A percentile compares a stretch with the other conserved stretches of the same genome.
Conservation (phyloP, 2,113 vertebrate genomes). For the Scopus umbretta region DNA sequence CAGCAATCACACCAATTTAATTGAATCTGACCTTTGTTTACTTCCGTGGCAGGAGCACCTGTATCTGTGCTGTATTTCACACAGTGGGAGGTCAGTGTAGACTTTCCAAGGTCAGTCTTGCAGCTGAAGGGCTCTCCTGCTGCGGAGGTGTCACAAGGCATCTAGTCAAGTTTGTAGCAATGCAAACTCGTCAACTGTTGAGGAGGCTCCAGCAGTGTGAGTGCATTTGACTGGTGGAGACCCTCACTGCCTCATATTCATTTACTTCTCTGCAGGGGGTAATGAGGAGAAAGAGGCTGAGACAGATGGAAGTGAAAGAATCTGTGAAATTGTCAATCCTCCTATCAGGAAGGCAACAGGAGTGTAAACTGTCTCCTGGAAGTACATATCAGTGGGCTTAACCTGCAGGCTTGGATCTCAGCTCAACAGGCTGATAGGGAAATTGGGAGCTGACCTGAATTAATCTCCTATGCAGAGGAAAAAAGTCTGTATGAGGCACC, state of each 20-base stretch:
- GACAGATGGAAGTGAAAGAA: constrained; percentile 13
- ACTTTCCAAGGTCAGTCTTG: constrained; percentile 13
- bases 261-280: constrained; percentile 40
- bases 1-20: background rate
- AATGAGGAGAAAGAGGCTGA: background rate
- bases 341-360: background rate
- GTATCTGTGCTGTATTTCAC: background rate
- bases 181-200: background rate
- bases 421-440: background rate
- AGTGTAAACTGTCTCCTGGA: background rate
- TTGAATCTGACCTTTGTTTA: constrained; percentile 1
- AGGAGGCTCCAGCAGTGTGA: background rate
- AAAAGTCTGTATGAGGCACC: background rate
- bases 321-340: constrained; percentile 26
- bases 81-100: background rate
- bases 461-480: background rate
- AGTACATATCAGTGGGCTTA: background rate
- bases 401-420: background rate
- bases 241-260: background rate
- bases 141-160: constrained; percentile 12
- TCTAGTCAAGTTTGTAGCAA: background rate
- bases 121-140: constrained; percentile 9
- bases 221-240: background rate
- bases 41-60: background rate
- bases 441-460: background rate